These are phyloP conservation scores for Lasioglossum baleicum DNA, from an alignment of 1,140 invertebrate genomes.

Conservation along the genomic window DNA sequence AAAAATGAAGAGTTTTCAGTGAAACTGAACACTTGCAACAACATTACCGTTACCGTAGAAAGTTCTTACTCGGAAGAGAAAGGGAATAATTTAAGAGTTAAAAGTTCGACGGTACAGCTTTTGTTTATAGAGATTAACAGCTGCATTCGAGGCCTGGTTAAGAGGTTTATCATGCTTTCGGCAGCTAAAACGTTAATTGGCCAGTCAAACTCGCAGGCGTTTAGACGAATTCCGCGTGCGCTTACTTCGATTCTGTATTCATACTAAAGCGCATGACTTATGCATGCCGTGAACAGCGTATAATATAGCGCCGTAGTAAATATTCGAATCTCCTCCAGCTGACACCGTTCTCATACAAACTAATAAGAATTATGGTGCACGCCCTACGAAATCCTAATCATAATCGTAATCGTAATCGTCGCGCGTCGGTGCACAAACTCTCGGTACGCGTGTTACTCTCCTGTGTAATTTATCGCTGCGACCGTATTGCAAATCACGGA, in stretches of 20 bases:
- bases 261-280: background rate
- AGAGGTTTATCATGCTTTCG: too few species aligned
- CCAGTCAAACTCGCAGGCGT: background rate
- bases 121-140: too few species aligned
- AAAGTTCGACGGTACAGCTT: too few species aligned
- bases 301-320: background rate
- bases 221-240: background rate
- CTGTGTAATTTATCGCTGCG: background rate
- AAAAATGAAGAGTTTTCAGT: too few species aligned
- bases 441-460: background rate
- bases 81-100: too few species aligned
- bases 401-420: too few species aligned
- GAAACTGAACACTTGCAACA: too few species aligned
- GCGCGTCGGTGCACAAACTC: background rate
- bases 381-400: background rate
- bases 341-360: background rate
- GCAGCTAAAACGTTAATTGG: conserved; percentile 17
- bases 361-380: background rate
- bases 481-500: too few species aligned
- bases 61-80: too few species aligned
- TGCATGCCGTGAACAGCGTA: background rate
- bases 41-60: too few species aligned
- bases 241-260: conserved; percentile 20
- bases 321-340: conserved; percentile 13
- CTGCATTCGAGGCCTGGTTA: too few species aligned